Evolutionary conservation across 2,888 invertebrate species (phyloP), one percentile per base, ranked within the genome.

Genomic region (Leptopilina syphax): DNA sequence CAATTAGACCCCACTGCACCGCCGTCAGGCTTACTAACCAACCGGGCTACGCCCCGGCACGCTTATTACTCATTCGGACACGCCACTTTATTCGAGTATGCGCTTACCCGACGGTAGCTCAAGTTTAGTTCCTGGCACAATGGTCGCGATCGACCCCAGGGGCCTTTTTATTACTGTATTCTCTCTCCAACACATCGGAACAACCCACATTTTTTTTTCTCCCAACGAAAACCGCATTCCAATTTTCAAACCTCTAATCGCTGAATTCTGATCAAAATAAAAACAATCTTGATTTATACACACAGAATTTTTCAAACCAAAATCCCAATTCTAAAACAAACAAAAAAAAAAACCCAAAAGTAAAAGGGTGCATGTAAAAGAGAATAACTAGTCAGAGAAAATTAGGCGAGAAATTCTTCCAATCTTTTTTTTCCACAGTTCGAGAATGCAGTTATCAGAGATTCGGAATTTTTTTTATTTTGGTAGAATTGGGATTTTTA

Each of bases 41-140:
- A 89, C 88, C 87, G 87, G 88, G 89, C 86, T 91, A 91, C 91
- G 91, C 91, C 90, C 90, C 88, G 88, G 82, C 88, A 89, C 88
- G 89, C 90, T 91, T 90, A 90, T 91, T 90, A 89, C 89, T 90
- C 90, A 89, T 89, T 90, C 90, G 86, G 89, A 88, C 89, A 89
- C 90, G 89, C 89, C 88, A 88, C 89, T 89, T 89, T 90, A 88
- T 90, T 87, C 89, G 86, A 84, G 83, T 79, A 83, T 79, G 81
- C 81, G 81, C 79, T 82, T 79, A 65, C 76, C 68, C 79, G 73
- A 79, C 85, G 83, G 87, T 86, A 86, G 87, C 88, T 63, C 82
- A 80, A 73, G 78, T 84, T 80, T 77, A 80, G 81, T 84, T 86
- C 78, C 81, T 76, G 85, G 85, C 82, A 84, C 85, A 86, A 86